Conservation (phyloP, 2,113 vertebrate genomes). For the Cottus gobio region DNA sequence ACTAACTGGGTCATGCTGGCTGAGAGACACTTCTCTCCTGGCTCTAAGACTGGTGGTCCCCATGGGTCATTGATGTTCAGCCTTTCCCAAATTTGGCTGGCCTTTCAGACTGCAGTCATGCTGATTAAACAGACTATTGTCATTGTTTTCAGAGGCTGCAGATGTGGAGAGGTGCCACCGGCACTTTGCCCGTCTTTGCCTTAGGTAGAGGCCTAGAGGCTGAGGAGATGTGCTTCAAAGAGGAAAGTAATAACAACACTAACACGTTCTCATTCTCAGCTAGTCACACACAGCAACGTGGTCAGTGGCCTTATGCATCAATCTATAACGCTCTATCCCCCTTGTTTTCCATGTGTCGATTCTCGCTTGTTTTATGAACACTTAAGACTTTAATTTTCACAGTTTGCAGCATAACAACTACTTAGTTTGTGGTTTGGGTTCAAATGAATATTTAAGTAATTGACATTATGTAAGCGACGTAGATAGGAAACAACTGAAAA, state of each 20-base stretch:
- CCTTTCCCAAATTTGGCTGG: slow-evolving; percentile 25
- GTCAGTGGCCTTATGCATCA: background rate
- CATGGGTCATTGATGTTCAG: slow-evolving; percentile 23
- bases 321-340: background rate
- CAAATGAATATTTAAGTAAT: background rate
- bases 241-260: background rate
- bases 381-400: background rate
- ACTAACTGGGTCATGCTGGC: slow-evolving; percentile 28
- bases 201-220: slow-evolving; percentile 1
- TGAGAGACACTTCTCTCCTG: slow-evolving; percentile 31
- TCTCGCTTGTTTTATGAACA: background rate
- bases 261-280: background rate
- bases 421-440: background rate
- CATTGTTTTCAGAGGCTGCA: slow-evolving; percentile 1
- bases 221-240: slow-evolving; percentile 14
- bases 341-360: background rate
- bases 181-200: background rate
- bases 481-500: too few species aligned
- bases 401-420: too few species aligned
- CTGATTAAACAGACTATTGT: slow-evolving; percentile 25
- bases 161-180: background rate
- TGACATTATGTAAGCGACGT: background rate
- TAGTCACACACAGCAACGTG: background rate
- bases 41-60: slow-evolving; percentile 10
- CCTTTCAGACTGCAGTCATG: slow-evolving; percentile 40